Base-by-base conservation (phyloP, 2,797 vertebrate genomes). In the Eremophila alpestris region DNA sequence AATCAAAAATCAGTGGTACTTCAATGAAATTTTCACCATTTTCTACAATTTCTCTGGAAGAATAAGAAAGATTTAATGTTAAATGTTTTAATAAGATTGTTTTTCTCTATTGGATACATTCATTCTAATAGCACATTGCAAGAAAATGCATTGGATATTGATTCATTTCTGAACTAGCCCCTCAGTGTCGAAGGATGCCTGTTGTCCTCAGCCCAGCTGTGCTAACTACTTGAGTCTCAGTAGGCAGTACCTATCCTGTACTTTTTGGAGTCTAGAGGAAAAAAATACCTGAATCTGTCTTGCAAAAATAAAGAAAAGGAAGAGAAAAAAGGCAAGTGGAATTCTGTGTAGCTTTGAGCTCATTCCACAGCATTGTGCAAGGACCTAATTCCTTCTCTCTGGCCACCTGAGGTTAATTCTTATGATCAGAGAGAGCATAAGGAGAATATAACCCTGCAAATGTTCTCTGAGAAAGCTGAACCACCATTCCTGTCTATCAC, bases 21-120 rank as follows among this genome's bases (percentile, higher is more conserved):
- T 99, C 98, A 58, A 99, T 92, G 54, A 98, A 98, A 90, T 98
- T 98, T 49, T 97, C 97, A 9, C 93, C 95, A n/a, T 97, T 96
- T 95, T 97, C 96, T 40, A 91, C 95, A 88, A 96, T 98, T 88
- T 98, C 97, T 96, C 99, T 99, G 95, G 20, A 86, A 96, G 5
- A 83, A 95, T 84, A 95, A 94, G 2, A 43, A 87, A 60, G 16
- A 49, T 8, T 21, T 40, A 36, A 34, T 36, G 13, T 49, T 64
- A 78, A 92, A 29, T 41, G 22, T 30, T 87, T 76, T 51, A 41
- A 46, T 43, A 51, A 71, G 3, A 14, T 48, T 5, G 0, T 17
- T 86, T 87, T 51, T 60, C 34, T 59, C 27, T 36, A 23, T n/a
- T 56, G 77, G 20, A 51, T 85, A 9, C 36, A 12, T 34, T 87